These are phyloP conservation scores for Drosophila helvetica DNA, from an alignment of 2,888 invertebrate species.

Conservation along the genomic window DNA sequence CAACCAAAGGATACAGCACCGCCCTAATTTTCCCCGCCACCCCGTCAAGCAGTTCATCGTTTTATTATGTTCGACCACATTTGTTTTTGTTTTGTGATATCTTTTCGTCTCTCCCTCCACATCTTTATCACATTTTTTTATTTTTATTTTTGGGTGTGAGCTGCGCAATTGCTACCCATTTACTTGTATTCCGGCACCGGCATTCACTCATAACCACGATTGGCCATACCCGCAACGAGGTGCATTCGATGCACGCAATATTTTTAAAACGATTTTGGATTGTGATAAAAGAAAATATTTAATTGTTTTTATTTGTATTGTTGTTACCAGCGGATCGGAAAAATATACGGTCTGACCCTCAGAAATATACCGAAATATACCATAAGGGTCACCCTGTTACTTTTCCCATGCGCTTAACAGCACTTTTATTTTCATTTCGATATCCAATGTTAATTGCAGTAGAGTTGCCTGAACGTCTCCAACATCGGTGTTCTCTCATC, in stretches of 20 bases:
- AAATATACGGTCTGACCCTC: no score
- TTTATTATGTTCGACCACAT: neutral
- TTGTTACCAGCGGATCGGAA: no score
- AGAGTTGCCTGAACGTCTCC: neutral
- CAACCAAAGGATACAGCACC: neutral
- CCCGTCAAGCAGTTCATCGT: conserved; percentile 10
- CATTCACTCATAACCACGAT: conserved; percentile 3
- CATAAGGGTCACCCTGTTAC: no score
- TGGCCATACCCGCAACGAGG: neutral
- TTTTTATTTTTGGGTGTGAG: conserved; percentile 64
- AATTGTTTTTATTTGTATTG: neutral
- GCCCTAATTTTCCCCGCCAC: conserved; percentile 2
- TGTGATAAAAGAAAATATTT: no score
- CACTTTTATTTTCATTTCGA: neutral
- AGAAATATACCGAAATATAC: no score
- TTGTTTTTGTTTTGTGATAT: conserved; percentile 55
- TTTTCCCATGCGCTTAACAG: neutral
- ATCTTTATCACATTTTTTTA: conserved; percentile 37
- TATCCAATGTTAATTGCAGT: neutral
- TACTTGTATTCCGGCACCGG: conserved; percentile 20
- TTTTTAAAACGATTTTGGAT: neutral
- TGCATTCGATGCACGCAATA: conserved; percentile 3
- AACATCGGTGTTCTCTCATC: neutral
- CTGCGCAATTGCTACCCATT: conserved; percentile 46
- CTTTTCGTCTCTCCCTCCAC: conserved; percentile 34